phyloP scores from a whole-genome alignment of 2,888 invertebrate genomes.

The Drosophila longiperda region DNA sequence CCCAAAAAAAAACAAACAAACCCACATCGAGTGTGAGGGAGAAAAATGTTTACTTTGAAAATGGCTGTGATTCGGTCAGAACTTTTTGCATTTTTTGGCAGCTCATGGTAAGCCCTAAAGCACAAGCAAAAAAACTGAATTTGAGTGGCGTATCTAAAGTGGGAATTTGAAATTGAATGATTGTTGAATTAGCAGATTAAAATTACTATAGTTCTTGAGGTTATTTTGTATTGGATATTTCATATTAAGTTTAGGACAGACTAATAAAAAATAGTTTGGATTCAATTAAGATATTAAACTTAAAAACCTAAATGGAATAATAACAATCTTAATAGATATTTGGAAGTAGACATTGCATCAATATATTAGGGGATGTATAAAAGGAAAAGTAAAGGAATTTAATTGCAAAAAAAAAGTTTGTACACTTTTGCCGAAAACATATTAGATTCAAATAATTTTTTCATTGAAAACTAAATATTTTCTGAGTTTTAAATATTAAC shows the following conservation, averaged over 20 bases:
- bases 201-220: conserved; percentile 15
- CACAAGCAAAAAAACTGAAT: conserved; percentile 29
- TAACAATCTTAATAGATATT: not conserved
- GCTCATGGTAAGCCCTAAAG: conserved; percentile 19
- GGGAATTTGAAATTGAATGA: conserved; percentile 64
- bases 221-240: not conserved
- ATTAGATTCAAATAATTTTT: not conserved
- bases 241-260: too few species aligned
- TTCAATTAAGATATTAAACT: not conserved
- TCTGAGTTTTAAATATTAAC: not conserved
- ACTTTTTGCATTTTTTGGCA: conserved; percentile 30
- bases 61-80: conserved; percentile 73
- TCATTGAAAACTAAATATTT: not conserved
- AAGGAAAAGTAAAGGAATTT: not conserved
- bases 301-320: not conserved
- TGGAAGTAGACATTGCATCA: not conserved
- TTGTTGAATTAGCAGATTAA: conserved; percentile 73
- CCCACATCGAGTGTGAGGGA: not conserved
- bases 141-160: conserved; percentile 54
- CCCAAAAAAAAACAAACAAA: not conserved
- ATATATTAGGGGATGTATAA: not conserved
- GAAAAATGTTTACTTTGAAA: conserved; percentile 71
- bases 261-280: not conserved
- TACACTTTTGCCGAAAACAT: not conserved
- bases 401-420: too few species aligned